Conservation (phyloP, 2,888 invertebrate species). For the Nomada lathburiana region DNA sequence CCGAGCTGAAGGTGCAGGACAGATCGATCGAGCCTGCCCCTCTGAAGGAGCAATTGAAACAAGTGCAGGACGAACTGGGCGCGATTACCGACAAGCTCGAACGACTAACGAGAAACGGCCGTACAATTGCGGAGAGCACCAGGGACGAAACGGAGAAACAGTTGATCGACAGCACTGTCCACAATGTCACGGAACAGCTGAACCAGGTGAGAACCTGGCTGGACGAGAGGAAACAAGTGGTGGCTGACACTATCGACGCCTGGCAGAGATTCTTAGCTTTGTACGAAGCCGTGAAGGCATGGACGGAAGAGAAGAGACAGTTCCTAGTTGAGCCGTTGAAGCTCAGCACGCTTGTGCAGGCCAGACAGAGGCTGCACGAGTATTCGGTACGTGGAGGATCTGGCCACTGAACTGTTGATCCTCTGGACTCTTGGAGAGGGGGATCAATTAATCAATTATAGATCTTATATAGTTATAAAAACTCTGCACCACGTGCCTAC, state of each 20-base stretch:
- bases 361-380: slow-evolving; percentile 93
- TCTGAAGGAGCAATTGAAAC: slow-evolving; percentile 91
- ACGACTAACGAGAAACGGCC: slow-evolving; percentile 91
- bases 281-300: slow-evolving; percentile 92
- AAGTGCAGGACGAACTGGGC: slow-evolving; percentile 91
- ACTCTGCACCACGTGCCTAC: too few species aligned
- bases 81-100: slow-evolving; percentile 91
- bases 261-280: slow-evolving; percentile 94
- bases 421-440: neutral
- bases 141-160: slow-evolving; percentile 91
- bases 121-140: slow-evolving; percentile 91
- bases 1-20: slow-evolving; percentile 93
- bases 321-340: slow-evolving; percentile 92
- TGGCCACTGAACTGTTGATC: neutral
- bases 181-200: slow-evolving; percentile 91
- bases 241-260: slow-evolving; percentile 94
- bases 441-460: neutral
- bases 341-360: slow-evolving; percentile 91
- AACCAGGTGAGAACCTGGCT: slow-evolving; percentile 91
- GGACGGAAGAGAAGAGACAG: slow-evolving; percentile 92
- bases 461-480: too few species aligned
- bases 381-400: slow-evolving; percentile 88
- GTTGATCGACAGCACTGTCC: slow-evolving; percentile 90
- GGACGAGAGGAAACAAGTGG: slow-evolving; percentile 93
- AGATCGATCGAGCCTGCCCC: slow-evolving; percentile 91